Evolutionary conservation across 2,113 vertebrate species (phyloP), one percentile per base, ranked within the genome.

Genomic region (Etheostoma cragini): DNA sequence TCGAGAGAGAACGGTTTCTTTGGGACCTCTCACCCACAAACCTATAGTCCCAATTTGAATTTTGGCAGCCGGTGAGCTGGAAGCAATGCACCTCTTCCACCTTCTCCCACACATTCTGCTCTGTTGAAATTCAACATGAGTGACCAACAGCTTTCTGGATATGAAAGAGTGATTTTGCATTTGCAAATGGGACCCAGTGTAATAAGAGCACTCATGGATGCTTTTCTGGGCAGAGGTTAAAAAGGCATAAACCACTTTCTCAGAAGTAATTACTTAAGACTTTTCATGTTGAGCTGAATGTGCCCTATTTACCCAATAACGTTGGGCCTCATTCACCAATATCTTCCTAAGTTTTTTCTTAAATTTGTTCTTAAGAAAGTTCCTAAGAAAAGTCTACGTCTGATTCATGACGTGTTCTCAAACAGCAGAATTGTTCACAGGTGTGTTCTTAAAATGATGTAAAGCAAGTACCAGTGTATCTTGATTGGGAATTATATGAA

Each of bases 121-220:
- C 62, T 65, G 70, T 42, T 83, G 57, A 85, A 90, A 91, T 87
- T 83, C 78, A 87, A 88, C 82, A 83, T 50, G 21, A 52, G 33
- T 58, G 17, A 35, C 24, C 14, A 24, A 11, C 45, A 52, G 26
- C 15, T 22, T 56, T 22, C 17, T 65, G 16, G 3, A 75, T 45
- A 46, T 54, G 4, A 60, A 35, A 52, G 16, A 17, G 15, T 24
- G 47, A 26, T 49, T 64, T 46, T 50, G 56, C 54, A 47, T n/a
- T 61, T 61, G 15, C 52, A 62, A 76, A 72, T 17, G 15, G 0
- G 56, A 13, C 21, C 50, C 15, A 53, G 42, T 12, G 52, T 69
- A 63, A 53, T 21, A 60, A 33, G 63, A 64, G 7, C 35, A 56
- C 45, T 14, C 13, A 19, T n/a, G n/a, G 26, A 68, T 5, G 11